These are phyloP conservation scores for Wiebesia pumilae DNA, from an alignment of 1,140 invertebrate genomes.

Conservation along the genomic window DNA sequence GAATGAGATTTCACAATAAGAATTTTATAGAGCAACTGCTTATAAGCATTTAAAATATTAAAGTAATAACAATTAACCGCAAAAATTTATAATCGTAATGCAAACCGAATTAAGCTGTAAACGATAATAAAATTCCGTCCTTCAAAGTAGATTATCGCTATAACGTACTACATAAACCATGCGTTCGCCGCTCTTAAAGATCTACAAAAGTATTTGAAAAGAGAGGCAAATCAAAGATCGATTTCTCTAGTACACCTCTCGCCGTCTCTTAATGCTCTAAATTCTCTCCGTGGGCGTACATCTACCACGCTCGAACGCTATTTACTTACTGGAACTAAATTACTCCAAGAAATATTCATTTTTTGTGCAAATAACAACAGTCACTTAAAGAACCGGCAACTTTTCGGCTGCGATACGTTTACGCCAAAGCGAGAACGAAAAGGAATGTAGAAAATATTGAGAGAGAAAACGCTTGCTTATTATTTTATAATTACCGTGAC, in stretches of 20 bases:
- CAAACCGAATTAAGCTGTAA: neutral
- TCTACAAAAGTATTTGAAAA: neutral
- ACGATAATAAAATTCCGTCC: neutral
- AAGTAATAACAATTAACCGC: neutral
- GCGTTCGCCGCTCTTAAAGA: neutral
- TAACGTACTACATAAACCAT: neutral
- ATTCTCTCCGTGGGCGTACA: neutral
- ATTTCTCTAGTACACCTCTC: slow-evolving; percentile 47
- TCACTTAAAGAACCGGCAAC: too few relatives aligned
- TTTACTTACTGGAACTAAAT: too few relatives aligned
- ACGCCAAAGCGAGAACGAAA: neutral
- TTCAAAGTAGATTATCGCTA: slow-evolving; percentile 3
- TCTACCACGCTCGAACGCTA: too few relatives aligned
- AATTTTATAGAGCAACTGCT: too few relatives aligned
- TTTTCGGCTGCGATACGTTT: too few relatives aligned
- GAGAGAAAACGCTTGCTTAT: neutral
- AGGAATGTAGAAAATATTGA: neutral
- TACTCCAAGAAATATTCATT: too few relatives aligned
- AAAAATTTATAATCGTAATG: neutral
- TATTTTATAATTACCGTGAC: slow-evolving; percentile 35
- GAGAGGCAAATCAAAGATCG: slow-evolving; percentile 23
- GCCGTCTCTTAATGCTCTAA: neutral
- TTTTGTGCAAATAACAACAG: too few relatives aligned
- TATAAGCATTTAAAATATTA: too few relatives aligned
- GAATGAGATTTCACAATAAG: too few relatives aligned